A percentile compares a stretch with the other conserved stretches of the same genome.
Conservation (phyloP, 2,797 vertebrate genomes). For the Alexandromys oeconomus region DNA sequence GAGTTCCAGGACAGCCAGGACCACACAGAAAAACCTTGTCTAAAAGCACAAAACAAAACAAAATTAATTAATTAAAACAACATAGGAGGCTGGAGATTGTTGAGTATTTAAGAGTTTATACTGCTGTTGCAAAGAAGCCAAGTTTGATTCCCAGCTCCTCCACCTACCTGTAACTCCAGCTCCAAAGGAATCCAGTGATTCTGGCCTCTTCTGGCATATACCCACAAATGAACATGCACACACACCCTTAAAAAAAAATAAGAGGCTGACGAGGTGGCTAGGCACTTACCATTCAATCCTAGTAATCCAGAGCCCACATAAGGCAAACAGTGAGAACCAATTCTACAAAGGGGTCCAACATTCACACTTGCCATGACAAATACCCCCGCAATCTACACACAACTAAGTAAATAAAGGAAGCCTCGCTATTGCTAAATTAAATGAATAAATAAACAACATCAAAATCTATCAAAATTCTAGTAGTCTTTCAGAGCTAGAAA, state of each 20-base stretch:
- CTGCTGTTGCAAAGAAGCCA: not conserved
- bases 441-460: not conserved
- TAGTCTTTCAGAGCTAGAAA: not conserved
- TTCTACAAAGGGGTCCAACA: not conserved
- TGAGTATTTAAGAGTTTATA: not conserved
- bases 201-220: not conserved
- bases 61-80: not conserved
- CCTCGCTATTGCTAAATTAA: not conserved
- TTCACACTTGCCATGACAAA: not conserved
- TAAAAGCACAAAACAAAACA: not conserved
- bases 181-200: not conserved
- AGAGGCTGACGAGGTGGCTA: not conserved
- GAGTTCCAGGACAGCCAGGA: not conserved
- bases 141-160: not conserved
- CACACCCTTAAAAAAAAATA: not conserved
- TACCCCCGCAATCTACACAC: not conserved
- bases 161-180: not conserved
- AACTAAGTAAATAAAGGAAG: not conserved
- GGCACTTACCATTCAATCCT: not conserved
- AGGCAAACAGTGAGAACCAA: not conserved
- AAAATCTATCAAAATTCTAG: not conserved
- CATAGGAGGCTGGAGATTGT: not conserved
- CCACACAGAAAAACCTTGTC: not conserved
- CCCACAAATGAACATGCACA: not conserved
- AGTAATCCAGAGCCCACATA: not conserved